Percentiles rank a stretch among this genome's conserved stretches.
These are phyloP conservation scores for Ramphastos sulfuratus DNA, from an alignment of 2,113 vertebrate genomes.

Conservation along the genomic window DNA sequence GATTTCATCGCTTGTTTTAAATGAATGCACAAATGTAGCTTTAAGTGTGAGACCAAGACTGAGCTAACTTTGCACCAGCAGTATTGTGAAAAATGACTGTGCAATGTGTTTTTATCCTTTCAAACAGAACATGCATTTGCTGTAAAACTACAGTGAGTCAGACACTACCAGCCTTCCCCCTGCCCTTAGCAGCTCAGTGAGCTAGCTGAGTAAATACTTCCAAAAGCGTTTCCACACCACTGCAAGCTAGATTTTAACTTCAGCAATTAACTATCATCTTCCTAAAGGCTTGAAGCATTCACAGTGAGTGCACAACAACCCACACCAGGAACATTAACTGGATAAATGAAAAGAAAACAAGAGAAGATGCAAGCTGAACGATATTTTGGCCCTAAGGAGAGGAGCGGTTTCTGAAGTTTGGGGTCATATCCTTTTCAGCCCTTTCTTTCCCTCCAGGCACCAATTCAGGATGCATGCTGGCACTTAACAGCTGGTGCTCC, in stretches of 20 bases:
- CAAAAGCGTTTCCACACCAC: neutral
- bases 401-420: slow-evolving; percentile 24
- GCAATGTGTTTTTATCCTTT: neutral
- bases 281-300: slow-evolving; percentile 34
- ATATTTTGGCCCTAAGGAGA: slow-evolving; percentile 37
- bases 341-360: slow-evolving; percentile 24
- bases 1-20: slow-evolving; percentile 7
- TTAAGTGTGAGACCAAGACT: neutral
- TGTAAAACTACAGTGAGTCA: neutral
- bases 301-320: neutral
- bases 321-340: slow-evolving; percentile 22
- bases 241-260: slow-evolving; percentile 31
- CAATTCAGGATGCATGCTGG: neutral
- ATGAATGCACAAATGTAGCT: neutral
- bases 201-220: neutral
- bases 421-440: slow-evolving; percentile 24
- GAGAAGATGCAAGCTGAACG: slow-evolving; percentile 21
- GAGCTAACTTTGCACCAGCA: slow-evolving; percentile 1
- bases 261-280: slow-evolving; percentile 37
- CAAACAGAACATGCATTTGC: neutral
- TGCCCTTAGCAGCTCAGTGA: neutral
- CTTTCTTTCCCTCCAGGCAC: neutral
- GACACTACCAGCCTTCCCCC: neutral
- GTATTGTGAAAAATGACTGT: neutral
- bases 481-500: slow-evolving; percentile 53